Conservation (phyloP, 2,113 vertebrate species). For the Xyliphius kryptos region DNA sequence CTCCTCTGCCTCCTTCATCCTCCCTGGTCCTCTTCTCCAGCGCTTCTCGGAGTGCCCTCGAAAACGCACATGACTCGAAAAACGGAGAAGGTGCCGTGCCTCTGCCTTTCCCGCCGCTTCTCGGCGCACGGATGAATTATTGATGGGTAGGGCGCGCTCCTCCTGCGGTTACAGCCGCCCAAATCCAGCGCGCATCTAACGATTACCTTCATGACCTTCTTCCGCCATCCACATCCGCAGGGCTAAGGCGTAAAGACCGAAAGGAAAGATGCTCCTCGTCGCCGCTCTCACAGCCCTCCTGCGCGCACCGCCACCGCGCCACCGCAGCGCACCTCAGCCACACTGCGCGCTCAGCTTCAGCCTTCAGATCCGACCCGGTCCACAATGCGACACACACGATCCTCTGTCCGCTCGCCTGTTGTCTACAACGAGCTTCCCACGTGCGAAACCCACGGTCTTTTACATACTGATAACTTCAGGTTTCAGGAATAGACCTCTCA, state of each 20-base stretch:
- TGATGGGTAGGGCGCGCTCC: constrained; percentile 45
- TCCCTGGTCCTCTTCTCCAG: constrained; percentile 71
- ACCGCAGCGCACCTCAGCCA: constrained; percentile 19
- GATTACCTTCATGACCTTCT: constrained; percentile 51
- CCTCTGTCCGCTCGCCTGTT: background rate
- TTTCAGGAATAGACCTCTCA: no score
- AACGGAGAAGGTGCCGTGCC: constrained; percentile 48
- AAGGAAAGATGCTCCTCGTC: constrained; percentile 34
- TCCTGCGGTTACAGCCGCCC: constrained; percentile 44
- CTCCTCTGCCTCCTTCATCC: constrained; percentile 78
- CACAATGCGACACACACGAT: constrained; percentile 18
- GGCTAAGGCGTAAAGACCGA: constrained; percentile 23
- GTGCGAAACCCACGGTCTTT: background rate
- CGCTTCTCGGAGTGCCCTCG: constrained; percentile 62
- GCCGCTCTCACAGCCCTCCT: constrained; percentile 21
- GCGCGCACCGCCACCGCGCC: constrained; percentile 9
- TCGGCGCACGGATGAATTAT: constrained; percentile 57
- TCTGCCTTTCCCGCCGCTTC: constrained; percentile 42
- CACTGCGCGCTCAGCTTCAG: constrained; percentile 9
- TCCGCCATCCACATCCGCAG: constrained; percentile 47
- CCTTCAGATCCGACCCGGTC: constrained; percentile 21
- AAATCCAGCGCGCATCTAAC: constrained; percentile 42
- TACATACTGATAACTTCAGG: background rate
- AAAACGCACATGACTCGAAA: constrained; percentile 63
- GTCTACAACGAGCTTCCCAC: background rate